A percentile compares a stretch with the other conserved stretches of the same genome.
Evolutionary conservation across 2,797 vertebrate genomes (phyloP).

Genomic region (Sebastes itinus): DNA sequence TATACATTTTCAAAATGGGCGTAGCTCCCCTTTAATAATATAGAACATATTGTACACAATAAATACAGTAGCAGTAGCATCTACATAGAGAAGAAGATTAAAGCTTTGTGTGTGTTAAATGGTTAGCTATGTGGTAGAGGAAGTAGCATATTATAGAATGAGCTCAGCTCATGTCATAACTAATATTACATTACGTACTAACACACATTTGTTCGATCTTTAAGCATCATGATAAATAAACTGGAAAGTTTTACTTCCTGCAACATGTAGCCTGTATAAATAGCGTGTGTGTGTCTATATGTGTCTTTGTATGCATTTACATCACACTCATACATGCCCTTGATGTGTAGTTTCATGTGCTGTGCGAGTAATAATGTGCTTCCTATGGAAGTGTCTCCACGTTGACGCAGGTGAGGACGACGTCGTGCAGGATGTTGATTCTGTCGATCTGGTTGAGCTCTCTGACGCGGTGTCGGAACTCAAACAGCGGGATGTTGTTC

Average conservation of each 20-base stretch:
- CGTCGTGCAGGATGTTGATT: slow-evolving; percentile 86
- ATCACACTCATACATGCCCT: neutral
- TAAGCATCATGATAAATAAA: neutral
- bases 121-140: slow-evolving; percentile 31
- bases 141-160: neutral
- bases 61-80: slow-evolving; percentile 24
- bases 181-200: neutral
- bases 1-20: too few relatives aligned
- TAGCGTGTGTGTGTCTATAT: neutral
- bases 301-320: neutral
- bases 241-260: neutral
- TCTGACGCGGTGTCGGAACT: slow-evolving; percentile 87
- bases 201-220: neutral
- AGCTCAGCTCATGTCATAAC: slow-evolving; percentile 39
- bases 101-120: neutral
- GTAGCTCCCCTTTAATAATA: neutral
- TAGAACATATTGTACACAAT: slow-evolving; percentile 16
- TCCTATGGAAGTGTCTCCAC: slow-evolving; percentile 81
- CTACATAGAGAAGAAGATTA: neutral
- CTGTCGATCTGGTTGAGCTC: slow-evolving; percentile 85
- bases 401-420: slow-evolving; percentile 82
- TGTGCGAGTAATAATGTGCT: neutral
- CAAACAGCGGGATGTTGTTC: slow-evolving; percentile 87
- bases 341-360: neutral
- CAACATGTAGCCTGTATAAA: neutral